A percentile compares a stretch with the other conserved stretches of the same genome.
Conservation (phyloP, 2,888 invertebrate genomes). For the Neelides folsomi region DNA sequence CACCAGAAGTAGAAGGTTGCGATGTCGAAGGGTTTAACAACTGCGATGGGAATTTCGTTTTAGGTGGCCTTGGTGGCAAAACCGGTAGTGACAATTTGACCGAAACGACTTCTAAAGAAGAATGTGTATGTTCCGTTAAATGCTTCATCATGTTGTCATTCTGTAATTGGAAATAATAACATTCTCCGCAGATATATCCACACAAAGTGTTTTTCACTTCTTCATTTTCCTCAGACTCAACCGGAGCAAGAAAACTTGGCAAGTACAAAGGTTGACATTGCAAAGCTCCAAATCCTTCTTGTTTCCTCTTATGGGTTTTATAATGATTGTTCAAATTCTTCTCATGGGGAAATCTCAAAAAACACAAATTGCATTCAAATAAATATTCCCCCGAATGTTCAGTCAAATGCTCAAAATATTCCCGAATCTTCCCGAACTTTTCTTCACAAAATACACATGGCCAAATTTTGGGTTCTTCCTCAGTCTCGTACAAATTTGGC, state of each 20-base stretch:
- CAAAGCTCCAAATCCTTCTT: background rate
- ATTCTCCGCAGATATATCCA: constrained; percentile 18
- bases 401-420: constrained; percentile 58
- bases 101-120: constrained; percentile 10
- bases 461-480: constrained; percentile 4
- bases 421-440: constrained; percentile 7
- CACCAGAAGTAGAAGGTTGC: no score
- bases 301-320: constrained; percentile 12
- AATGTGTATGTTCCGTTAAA: constrained; percentile 16
- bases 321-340: constrained; percentile 13
- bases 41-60: no score
- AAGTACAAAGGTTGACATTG: constrained; percentile 5
- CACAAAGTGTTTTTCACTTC: constrained; percentile 7
- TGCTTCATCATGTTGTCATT: constrained; percentile 16
- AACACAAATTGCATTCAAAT: constrained; percentile 51
- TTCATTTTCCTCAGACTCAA: background rate
- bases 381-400: constrained; percentile 67
- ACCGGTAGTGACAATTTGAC: background rate
- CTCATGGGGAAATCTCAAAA: constrained; percentile 7
- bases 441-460: constrained; percentile 19
- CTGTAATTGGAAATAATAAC: constrained; percentile 18
- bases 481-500: background rate
- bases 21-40: no score
- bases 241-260: background rate
- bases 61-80: no score